phyloP scores from a whole-genome alignment of 2,888 invertebrate species.

The Helleia helle region DNA sequence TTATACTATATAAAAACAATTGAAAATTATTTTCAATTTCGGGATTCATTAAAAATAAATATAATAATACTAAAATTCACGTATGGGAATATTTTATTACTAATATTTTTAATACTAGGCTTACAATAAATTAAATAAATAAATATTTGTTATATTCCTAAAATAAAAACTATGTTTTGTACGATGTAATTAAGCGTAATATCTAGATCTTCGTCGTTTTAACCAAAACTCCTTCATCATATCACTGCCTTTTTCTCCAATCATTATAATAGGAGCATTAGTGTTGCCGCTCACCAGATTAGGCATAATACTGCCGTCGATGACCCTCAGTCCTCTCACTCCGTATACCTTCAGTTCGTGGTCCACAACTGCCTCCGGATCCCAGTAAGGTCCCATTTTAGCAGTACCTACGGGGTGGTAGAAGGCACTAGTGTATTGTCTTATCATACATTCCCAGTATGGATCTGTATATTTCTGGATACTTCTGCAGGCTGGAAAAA shows the following conservation, averaged over 20 bases:
- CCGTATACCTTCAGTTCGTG: conserved; percentile 86
- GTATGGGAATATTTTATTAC: too few relatives aligned
- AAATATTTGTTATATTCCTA: not conserved
- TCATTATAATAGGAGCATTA: conserved; percentile 91
- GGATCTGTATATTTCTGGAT: conserved; percentile 80
- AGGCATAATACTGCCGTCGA: conserved; percentile 92
- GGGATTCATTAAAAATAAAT: too few relatives aligned
- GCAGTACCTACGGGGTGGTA: conserved; percentile 91
- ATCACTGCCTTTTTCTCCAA: conserved; percentile 91
- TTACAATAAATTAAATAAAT: not conserved
- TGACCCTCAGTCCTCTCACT: conserved; percentile 83
- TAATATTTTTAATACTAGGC: too few relatives aligned
- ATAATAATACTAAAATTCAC: too few relatives aligned
- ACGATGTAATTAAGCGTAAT: conserved; percentile 42
- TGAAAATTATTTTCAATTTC: too few relatives aligned
- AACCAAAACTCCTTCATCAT: conserved; percentile 90
- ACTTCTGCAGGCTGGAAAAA: conserved; percentile 85
- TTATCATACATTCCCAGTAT: conserved; percentile 92
- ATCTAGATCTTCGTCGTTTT: conserved; percentile 66
- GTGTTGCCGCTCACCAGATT: conserved; percentile 89
- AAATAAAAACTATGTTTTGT: conserved; percentile 24
- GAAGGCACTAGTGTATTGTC: conserved; percentile 86
- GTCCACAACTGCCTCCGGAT: conserved; percentile 87
- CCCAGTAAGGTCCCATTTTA: conserved; percentile 93
- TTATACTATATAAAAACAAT: too few relatives aligned